These are phyloP conservation scores for Halesus radiatus DNA, from an alignment of 1,140 invertebrate genomes.

Conservation along the genomic window DNA sequence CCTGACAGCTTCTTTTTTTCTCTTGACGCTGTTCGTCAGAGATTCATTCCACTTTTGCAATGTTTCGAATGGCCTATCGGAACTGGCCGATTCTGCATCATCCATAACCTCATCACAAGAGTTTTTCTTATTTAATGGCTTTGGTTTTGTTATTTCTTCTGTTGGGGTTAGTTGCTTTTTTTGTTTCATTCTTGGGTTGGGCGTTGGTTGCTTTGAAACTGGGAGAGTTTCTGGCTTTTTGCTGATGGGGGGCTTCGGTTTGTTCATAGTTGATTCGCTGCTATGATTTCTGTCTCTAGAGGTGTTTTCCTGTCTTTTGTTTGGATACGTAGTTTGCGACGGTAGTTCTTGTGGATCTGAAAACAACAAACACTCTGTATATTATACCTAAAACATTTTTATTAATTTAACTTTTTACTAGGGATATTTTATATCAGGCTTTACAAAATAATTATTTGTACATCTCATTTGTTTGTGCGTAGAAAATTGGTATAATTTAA, in stretches of 20 bases:
- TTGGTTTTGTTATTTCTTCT: background rate
- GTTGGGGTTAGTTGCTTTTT: background rate
- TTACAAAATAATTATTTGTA: no score
- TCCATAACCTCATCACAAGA: background rate
- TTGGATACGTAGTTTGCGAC: background rate
- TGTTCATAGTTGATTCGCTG: background rate
- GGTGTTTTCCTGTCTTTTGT: background rate
- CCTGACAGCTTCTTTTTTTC: slow-evolving; percentile 42
- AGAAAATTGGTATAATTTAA: no score
- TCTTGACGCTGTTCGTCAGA: slow-evolving; percentile 39
- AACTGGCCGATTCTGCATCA: background rate
- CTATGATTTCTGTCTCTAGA: background rate
- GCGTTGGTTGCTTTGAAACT: slow-evolving; percentile 5
- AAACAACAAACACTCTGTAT: background rate
- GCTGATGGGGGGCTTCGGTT: slow-evolving; percentile 17
- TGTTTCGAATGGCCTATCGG: slow-evolving; percentile 46
- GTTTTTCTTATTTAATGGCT: no score
- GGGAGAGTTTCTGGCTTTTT: slow-evolving; percentile 14
- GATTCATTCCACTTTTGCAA: slow-evolving; percentile 54
- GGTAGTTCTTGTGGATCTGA: background rate
- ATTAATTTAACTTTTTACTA: no score
- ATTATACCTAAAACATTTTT: no score
- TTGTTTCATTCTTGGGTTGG: background rate
- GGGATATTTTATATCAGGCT: no score
- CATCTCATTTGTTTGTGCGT: no score